A percentile compares a stretch with the other conserved stretches of the same genome.
phyloP scores from a whole-genome alignment of 1,140 invertebrate genomes.

The Drosophila arizonae region DNA sequence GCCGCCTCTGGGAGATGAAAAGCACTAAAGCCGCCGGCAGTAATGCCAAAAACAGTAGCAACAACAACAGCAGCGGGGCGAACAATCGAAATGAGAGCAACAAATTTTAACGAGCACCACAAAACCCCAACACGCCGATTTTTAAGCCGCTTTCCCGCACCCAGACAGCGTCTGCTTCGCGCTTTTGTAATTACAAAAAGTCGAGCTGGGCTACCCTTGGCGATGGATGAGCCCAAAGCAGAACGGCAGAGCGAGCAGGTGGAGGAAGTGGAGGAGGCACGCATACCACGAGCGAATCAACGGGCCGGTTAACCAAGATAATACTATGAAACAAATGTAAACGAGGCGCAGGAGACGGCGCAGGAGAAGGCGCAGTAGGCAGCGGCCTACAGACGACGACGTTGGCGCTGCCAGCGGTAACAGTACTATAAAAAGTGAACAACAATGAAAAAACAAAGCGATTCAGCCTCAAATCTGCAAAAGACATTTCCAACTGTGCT shows the following conservation, averaged over 20 bases:
- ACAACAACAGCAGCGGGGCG: slow-evolving; percentile 28
- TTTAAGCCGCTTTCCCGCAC: slow-evolving; percentile 57
- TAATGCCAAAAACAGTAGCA: slow-evolving; percentile 50
- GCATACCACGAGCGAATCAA: slow-evolving; percentile 6
- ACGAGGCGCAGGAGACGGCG: slow-evolving; percentile 41
- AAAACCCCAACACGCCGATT: slow-evolving; percentile 65
- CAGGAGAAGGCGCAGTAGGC: not conserved
- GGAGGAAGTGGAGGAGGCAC: slow-evolving; percentile 9
- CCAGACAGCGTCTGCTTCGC: slow-evolving; percentile 7
- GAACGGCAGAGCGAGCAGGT: slow-evolving; percentile 12
- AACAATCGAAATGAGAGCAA: slow-evolving; percentile 70
- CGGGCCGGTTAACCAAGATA: slow-evolving; percentile 68
- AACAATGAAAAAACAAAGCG: slow-evolving; percentile 29
- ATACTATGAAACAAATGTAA: slow-evolving; percentile 75
- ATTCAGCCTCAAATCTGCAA: slow-evolving; percentile 59
- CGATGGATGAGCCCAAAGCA: slow-evolving; percentile 5
- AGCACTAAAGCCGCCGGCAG: slow-evolving; percentile 58
- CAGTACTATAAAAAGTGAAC: slow-evolving; percentile 43
- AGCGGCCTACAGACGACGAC: not conserved
- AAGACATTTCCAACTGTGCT: slow-evolving; percentile 67
- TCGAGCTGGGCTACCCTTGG: slow-evolving; percentile 43
- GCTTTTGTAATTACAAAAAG: slow-evolving; percentile 74
- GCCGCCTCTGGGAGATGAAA: slow-evolving; percentile 47
- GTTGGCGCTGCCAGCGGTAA: slow-evolving; percentile 18
- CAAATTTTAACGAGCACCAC: slow-evolving; percentile 75